phyloP scores from a whole-genome alignment of 1,140 invertebrate genomes.

The Drosophila murphyi region DNA sequence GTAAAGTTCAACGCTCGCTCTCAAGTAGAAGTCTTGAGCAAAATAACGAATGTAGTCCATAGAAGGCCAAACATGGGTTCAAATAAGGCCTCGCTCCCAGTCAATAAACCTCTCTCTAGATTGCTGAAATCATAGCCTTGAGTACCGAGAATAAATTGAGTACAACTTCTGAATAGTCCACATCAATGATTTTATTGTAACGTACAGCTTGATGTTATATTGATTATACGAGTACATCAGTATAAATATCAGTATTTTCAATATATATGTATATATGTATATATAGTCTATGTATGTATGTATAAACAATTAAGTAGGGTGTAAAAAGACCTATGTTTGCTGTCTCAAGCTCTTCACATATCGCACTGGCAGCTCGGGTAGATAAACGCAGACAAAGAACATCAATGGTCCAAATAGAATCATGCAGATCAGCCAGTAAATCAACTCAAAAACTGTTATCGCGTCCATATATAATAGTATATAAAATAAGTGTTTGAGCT shows the following conservation, averaged over 20 bases:
- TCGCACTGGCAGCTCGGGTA: conserved; percentile 78
- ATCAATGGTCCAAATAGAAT: conserved; percentile 75
- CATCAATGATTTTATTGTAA: conserved; percentile 44
- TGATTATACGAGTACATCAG: conserved; percentile 55
- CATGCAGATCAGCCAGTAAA: conserved; percentile 74
- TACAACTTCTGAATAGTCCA: conserved; percentile 6
- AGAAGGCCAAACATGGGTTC: conserved; percentile 27
- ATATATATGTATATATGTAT: conserved; percentile 43
- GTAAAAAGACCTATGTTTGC: conserved; percentile 52
- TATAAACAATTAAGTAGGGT: conserved; percentile 31
- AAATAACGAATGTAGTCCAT: conserved; percentile 1
- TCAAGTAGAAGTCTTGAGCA: not conserved
- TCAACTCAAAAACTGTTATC: conserved; percentile 58
- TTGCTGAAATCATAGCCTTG: conserved; percentile 12
- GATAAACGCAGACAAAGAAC: conserved; percentile 77
- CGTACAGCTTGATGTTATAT: conserved; percentile 16
- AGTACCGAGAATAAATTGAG: not conserved
- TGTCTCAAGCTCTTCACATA: conserved; percentile 72
- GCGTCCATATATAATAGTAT: conserved; percentile 64
- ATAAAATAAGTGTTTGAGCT: not conserved
- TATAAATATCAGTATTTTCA: conserved; percentile 52
- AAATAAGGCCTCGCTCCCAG: not conserved
- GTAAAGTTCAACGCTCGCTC: conserved; percentile 31
- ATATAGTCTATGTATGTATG: conserved; percentile 12
- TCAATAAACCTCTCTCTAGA: not conserved